phyloP scores from a whole-genome alignment of 2,888 invertebrate species.

The Acleris laterana region DNA sequence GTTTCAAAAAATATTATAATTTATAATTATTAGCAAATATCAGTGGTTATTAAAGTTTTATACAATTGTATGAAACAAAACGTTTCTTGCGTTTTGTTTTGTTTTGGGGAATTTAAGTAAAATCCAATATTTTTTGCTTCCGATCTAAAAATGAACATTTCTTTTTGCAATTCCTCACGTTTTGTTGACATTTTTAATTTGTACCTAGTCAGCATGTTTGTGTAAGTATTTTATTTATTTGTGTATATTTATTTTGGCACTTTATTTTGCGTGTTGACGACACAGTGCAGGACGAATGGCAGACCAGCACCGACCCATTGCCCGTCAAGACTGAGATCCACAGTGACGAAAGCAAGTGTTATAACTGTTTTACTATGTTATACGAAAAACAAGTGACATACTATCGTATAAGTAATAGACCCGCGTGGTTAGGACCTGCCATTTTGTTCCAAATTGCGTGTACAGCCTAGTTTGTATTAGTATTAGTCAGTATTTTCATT shows the following conservation, averaged over 20 bases:
- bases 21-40: too few species aligned
- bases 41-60: too few species aligned
- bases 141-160: too few species aligned
- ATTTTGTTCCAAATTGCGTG: not conserved
- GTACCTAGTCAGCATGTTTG: slow-evolving; percentile 36
- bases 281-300: slow-evolving; percentile 65
- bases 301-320: slow-evolving; percentile 37
- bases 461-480: too few species aligned
- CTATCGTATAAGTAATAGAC: not conserved
- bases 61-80: too few species aligned
- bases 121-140: too few species aligned
- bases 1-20: too few species aligned
- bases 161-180: too few species aligned
- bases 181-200: not conserved
- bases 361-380: slow-evolving; percentile 11
- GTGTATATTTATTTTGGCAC: slow-evolving; percentile 39
- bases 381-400: not conserved
- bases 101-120: too few species aligned
- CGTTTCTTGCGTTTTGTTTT: too few species aligned
- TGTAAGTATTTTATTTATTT: slow-evolving; percentile 41
- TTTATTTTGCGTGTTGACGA: slow-evolving; percentile 51
- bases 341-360: slow-evolving; percentile 78
- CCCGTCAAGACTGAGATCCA: slow-evolving; percentile 60
- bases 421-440: not conserved
- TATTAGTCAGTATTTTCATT: too few species aligned